Conservation (phyloP, 2,797 vertebrate species). For the Mus minutoides region DNA sequence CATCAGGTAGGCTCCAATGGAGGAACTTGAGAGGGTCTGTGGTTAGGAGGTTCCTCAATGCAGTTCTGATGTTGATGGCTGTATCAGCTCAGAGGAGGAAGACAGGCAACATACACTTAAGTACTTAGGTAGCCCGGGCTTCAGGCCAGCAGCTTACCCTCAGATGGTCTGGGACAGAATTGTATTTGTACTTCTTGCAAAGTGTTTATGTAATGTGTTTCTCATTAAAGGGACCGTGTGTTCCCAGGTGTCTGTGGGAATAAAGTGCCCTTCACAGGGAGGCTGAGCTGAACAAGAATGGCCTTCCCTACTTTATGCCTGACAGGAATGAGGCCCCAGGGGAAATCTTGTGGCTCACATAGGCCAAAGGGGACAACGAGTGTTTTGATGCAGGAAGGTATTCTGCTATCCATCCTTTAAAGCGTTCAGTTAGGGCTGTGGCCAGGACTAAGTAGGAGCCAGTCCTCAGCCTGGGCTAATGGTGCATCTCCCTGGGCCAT, state of each 20-base stretch:
- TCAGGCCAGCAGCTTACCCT: background rate
- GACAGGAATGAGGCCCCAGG: background rate
- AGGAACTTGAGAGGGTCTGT: background rate
- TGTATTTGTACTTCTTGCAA: background rate
- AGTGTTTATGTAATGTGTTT: background rate
- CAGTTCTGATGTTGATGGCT: fast-evolving
- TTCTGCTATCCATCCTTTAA: background rate
- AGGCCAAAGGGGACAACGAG: background rate
- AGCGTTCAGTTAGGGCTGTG: background rate
- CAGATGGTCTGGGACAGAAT: background rate
- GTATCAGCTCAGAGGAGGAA: background rate
- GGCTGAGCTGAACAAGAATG: background rate
- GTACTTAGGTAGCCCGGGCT: background rate
- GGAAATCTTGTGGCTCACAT: background rate
- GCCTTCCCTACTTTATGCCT: background rate
- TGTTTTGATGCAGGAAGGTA: background rate
- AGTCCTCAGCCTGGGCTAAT: background rate
- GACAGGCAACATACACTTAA: background rate
- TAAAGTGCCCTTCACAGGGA: background rate
- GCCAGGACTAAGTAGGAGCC: background rate
- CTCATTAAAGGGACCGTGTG: background rate
- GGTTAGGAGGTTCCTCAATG: background rate
- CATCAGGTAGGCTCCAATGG: background rate
- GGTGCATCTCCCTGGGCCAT: background rate
- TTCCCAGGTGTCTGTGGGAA: background rate